Conservation (phyloP, 2,888 invertebrate genomes). For the Heterodera filipjevi region DNA sequence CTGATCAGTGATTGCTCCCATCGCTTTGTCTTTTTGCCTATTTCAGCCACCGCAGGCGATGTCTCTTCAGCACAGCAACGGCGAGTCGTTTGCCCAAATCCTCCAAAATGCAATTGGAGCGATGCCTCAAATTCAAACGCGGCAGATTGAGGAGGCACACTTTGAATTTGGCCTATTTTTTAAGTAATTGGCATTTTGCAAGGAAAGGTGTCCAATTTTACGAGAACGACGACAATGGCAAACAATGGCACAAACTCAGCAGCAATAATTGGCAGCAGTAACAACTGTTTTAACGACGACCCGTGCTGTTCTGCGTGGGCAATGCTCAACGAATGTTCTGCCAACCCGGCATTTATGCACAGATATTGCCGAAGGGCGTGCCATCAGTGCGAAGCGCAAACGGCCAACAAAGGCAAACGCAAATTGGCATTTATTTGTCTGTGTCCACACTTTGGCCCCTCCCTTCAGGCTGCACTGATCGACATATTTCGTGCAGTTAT, state of each 20-base stretch:
- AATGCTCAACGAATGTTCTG: constrained; percentile 49
- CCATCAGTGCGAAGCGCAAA: constrained; percentile 46
- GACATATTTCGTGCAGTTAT: constrained; percentile 60
- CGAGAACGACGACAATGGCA: background rate
- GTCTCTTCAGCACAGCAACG: constrained; percentile 35
- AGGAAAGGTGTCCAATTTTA: background rate
- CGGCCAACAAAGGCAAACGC: constrained; percentile 41
- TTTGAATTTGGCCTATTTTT: background rate
- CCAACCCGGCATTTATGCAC: constrained; percentile 58
- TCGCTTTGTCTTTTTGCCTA: background rate
- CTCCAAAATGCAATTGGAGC: constrained; percentile 31
- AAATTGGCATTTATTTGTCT: background rate
- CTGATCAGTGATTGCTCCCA: background rate
- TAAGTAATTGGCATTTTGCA: background rate
- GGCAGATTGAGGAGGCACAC: background rate
- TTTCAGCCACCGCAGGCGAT: constrained; percentile 32
- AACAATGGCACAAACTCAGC: constrained; percentile 1
- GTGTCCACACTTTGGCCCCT: background rate
- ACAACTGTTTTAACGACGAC: constrained; percentile 59
- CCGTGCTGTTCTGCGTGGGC: constrained; percentile 63
- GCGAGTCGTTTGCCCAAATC: constrained; percentile 38
- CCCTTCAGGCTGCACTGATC: constrained; percentile 57
- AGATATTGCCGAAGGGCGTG: constrained; percentile 61
- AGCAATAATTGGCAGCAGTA: no score
- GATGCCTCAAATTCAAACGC: constrained; percentile 19